Conservation (phyloP, 2,797 vertebrate species). For the Pterois miles region DNA sequence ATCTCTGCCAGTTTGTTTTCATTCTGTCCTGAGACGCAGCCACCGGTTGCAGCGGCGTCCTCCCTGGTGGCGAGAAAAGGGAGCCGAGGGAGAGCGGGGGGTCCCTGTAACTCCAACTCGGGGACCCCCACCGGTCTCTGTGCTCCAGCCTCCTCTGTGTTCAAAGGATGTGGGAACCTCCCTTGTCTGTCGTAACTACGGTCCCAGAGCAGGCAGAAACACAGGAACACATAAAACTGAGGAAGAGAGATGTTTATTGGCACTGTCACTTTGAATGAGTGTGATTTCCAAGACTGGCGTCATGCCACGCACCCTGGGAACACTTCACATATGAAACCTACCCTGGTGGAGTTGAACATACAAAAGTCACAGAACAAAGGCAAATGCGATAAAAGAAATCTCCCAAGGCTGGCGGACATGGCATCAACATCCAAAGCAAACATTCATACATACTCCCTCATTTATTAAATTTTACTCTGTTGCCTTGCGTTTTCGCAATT, state of each 20-base stretch:
- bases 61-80: constrained; percentile 53
- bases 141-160: constrained; percentile 54
- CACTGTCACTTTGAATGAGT: constrained; percentile 53
- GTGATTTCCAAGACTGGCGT: constrained; percentile 49
- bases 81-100: constrained; percentile 46
- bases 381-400: constrained; percentile 14
- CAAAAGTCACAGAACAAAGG: constrained; percentile 26
- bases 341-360: constrained; percentile 25
- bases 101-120: constrained; percentile 49
- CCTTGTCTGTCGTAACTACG: constrained; percentile 33
- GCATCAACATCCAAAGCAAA: constrained; percentile 18
- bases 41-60: constrained; percentile 48
- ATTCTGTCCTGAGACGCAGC: constrained; percentile 53
- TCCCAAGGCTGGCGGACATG: constrained; percentile 3
- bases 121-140: constrained; percentile 48
- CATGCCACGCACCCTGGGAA: constrained; percentile 35
- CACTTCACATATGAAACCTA: constrained; percentile 26
- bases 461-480: constrained; percentile 7
- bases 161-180: constrained; percentile 63
- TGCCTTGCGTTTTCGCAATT: constrained; percentile 5
- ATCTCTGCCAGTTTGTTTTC: constrained; percentile 57
- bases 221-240: constrained; percentile 47
- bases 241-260: constrained; percentile 54
- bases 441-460: neutral
- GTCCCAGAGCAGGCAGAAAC: constrained; percentile 51